Base-by-base conservation (phyloP, 1,140 invertebrate species). In the Lycorma delicatula region DNA sequence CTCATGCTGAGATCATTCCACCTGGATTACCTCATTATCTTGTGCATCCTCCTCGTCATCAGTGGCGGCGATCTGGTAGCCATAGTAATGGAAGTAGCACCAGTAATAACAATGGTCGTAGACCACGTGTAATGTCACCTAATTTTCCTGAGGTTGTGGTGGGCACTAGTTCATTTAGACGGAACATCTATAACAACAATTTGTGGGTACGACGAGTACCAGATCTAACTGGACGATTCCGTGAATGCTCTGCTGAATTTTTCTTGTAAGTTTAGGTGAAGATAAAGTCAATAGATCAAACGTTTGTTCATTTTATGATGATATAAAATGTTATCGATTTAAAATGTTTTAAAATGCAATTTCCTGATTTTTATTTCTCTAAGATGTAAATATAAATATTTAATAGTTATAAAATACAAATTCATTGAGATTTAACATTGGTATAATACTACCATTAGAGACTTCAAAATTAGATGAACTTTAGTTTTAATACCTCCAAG, bases 181-280 rank as follows among this genome's bases (percentile, higher is more conserved):
- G 84, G 59, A 81, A 79, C 55, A 78, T 93, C 46, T 95, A 94
- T 70, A 75, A 79, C n/a, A 75, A 82, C 52, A 83, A 85, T 68
- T 70, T 89, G 56, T 91, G 87, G 81, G 86, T 88, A 72, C 86
- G 46, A 75, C 78, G 54, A 11, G 11, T 46, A 20, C 13, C 16
- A 13, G 80, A 85, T 70, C 68, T 83, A 63, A 82, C 81, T 22
- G 82, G 81, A 13, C 71, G 82, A 26, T 83, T 78, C 61, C 74
- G 88, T n/a, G 82, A 88, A 64, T 81, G 81, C 61, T 80, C 81
- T 22, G 84, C 89, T 1, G 75, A 81, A 38, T 91, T 88, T 74
- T 88, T 81, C 65, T 79, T 86, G 80, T 85, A 72, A 64, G 63
- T 67, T 26, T 46, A 47, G 28, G 16, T 13, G 11, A 47, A 7